Percentiles rank a stretch among this genome's conserved stretches.
Conservation (phyloP, 2,888 invertebrate genomes). For the Noctua janthe region DNA sequence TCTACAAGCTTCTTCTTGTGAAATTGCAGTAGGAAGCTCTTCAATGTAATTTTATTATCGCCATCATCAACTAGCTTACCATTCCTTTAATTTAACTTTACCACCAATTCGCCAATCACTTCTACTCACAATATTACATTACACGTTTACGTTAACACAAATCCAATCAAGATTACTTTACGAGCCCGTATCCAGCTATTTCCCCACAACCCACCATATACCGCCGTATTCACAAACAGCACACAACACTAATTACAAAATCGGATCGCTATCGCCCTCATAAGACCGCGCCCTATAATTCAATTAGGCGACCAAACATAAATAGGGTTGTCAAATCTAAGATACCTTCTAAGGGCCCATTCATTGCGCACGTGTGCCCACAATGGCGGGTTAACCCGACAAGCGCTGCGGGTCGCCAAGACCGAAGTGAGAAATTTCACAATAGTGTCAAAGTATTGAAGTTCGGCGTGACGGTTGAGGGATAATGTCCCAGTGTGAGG, state of each 20-base stretch:
- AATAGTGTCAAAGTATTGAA: conserved; percentile 87
- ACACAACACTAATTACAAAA: conserved; percentile 77
- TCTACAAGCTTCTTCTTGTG: background rate
- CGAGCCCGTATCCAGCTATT: conserved; percentile 54
- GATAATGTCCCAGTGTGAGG: conserved; percentile 86
- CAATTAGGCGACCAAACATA: conserved; percentile 85
- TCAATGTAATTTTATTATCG: no score
- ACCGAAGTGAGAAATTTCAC: conserved; percentile 85
- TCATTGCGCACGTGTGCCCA: conserved; percentile 86
- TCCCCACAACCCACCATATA: conserved; percentile 52
- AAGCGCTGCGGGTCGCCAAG: conserved; percentile 85
- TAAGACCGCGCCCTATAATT: conserved; percentile 83
- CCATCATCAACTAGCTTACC: background rate
- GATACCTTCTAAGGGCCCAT: conserved; percentile 82
- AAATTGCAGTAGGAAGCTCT: background rate
- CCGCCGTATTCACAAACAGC: conserved; percentile 56
- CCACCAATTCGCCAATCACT: background rate
- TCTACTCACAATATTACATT: conserved; percentile 29
- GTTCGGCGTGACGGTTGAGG: conserved; percentile 83
- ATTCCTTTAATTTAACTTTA: background rate
- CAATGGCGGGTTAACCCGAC: conserved; percentile 82
- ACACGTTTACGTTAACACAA: conserved; percentile 43
- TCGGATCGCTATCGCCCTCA: conserved; percentile 79
- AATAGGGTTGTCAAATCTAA: conserved; percentile 85
- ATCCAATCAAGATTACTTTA: conserved; percentile 48